Percentiles rank a stretch among this genome's conserved stretches.
Conservation (phyloP, 1,140 invertebrate genomes). For the Marisa cornuarietis region DNA sequence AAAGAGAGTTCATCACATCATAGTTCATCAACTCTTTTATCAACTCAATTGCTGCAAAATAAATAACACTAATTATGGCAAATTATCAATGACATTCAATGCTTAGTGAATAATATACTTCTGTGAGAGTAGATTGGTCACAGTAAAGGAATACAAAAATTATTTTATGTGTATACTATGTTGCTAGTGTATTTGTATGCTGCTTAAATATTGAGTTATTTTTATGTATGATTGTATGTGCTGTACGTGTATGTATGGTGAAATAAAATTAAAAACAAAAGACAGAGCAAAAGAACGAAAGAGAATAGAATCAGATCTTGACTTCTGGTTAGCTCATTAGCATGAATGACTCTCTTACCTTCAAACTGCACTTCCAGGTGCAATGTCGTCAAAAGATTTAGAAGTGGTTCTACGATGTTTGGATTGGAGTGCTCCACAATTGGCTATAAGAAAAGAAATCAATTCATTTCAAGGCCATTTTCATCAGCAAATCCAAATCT, state of each 20-base stretch:
- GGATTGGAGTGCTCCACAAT: conserved; percentile 60
- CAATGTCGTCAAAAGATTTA: conserved; percentile 60
- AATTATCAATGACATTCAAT: background rate
- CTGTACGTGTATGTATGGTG: too few species aligned
- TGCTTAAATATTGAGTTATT: too few species aligned
- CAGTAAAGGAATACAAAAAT: too few species aligned
- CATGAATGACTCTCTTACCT: conserved; percentile 43
- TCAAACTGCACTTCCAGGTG: conserved; percentile 67
- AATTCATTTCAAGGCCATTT: background rate
- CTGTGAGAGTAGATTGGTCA: too few species aligned
- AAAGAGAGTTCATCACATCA: conserved; percentile 54
- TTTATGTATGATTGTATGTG: too few species aligned
- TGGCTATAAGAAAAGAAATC: conserved; percentile 50
- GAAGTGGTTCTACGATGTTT: conserved; percentile 62
- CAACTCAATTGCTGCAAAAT: conserved; percentile 61
- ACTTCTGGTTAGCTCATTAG: background rate
- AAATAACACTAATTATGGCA: background rate
- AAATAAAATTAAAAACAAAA: too few species aligned
- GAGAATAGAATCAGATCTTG: too few species aligned
- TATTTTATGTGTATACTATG: too few species aligned
- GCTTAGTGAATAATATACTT: too few species aligned
- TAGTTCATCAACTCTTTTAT: conserved; percentile 65
- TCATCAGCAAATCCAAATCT: background rate
- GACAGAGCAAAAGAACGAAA: too few species aligned
- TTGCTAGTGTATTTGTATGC: too few species aligned